Base-by-base conservation (phyloP, 2,113 vertebrate genomes). In the Apodemus sylvaticus region DNA sequence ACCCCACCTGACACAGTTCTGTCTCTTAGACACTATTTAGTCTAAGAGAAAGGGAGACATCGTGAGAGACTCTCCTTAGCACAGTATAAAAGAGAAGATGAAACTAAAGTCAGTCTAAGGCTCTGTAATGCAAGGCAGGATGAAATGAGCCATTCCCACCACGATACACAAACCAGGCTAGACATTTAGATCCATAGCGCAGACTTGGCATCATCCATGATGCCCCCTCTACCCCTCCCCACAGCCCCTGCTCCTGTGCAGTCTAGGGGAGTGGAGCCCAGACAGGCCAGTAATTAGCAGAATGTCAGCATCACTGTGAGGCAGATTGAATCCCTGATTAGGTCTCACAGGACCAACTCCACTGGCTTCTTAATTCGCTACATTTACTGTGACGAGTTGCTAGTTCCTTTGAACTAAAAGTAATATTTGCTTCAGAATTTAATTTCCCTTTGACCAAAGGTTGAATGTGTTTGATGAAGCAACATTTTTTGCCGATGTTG, bases 371-470 rank as follows among this genome's bases (percentile, higher is more conserved):
- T 39, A 34, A 64, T 76, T 42, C 19, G 53, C 20, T 96, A 42
- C 5, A 9, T 62, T 94, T 85, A 39, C 7, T 76, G 17, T 8
- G 45, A 53, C 58, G 71, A 51, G 2, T 14, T 77, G 8, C 39
- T 19, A 31, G 51, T 13, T 90, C 70, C 36, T 90, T 83, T 95
- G 64, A 90, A 89, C 93, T 93, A 90, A 86, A 96, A 90, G 17
- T 10, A 94, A 3, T 70, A 31, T 83, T 91, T 39, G 10, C 76
- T 85, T 13, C 13, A 34, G 48, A 39, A 36, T 0, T 9, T 34
- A 91, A 85, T 86, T 93, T 93, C 39, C 7, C 93, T 96, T 96
- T 94, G 85, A 55, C 29, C 29, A 58, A 89, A 66, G 42, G 31
- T 62, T 87, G 93, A 94, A 79, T 83, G 53, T 97, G 20, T 13